Evolutionary conservation across 2,888 invertebrate species (phyloP), one percentile per base, ranked within the genome.

Genomic region (Theristus sp.): DNA sequence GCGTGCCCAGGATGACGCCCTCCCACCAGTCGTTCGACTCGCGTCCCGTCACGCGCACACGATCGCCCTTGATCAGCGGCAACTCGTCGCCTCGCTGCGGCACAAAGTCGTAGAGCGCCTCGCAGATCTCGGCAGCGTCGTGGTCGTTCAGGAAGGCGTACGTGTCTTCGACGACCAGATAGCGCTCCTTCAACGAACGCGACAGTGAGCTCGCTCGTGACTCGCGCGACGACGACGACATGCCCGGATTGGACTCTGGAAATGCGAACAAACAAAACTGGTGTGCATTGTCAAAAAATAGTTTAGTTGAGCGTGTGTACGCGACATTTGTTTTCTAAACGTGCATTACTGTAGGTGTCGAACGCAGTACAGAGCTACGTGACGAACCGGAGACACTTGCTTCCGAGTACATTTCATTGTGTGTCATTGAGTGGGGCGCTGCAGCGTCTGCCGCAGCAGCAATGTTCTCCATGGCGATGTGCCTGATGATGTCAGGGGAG

Each of bases 41-140:
- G 25, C 38, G 1, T 1, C 26, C 30, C 22, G 1, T 22, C 17
- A 60, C 30, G 13, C n/a, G n/a, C 24, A 60, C 30, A 1, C 25
- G 22, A 25, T 60, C 60, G 27, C 60, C 60, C 31, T n/a, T 31
- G 24, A 13, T 55, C 56, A 60, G 28, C 26, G 25, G 31, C 27
- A 60, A 29, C n/a, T 60, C 60, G 52, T 60, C 60, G 6, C 17
- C 52, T 1, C 57, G 27, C 30, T 57, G 56, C 49, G 60, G 57
- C 49, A 17, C 26, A 31, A 57, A 60, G 52, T 60, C 60, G 60
- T 49, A 60, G n/a, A 60, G 49, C 2, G 56, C 60, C 20, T n/a
- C 26, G 24, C 10, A 13, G 27, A 54, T 25, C 22, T 54, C 54
- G 54, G 27, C 28, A 13, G 26, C 24, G 54, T 6, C 54, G 10